Evolutionary conservation across 2,113 vertebrate genomes (phyloP).

Genomic region (Xiphophorus couchianus): DNA sequence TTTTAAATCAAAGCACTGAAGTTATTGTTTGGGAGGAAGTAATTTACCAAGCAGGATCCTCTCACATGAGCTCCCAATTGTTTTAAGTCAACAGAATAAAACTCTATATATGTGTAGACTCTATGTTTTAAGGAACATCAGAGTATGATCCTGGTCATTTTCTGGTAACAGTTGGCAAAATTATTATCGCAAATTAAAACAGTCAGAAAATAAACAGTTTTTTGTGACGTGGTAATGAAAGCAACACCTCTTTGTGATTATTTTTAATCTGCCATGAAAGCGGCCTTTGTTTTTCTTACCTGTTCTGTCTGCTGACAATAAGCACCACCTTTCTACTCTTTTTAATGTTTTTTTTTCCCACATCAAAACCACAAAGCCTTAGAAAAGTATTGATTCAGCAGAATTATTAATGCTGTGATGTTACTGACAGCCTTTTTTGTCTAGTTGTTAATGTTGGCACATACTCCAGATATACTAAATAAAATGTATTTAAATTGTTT

Average conservation of each 20-base stretch:
- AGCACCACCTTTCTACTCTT: neutral
- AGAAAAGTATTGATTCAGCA: slow-evolving; percentile 33
- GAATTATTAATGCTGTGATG: slow-evolving; percentile 27
- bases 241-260: slow-evolving; percentile 5
- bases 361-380: slow-evolving; percentile 21
- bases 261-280: slow-evolving; percentile 14
- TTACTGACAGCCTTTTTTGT: slow-evolving; percentile 43
- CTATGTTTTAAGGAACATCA: neutral
- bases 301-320: slow-evolving; percentile 1
- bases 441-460: slow-evolving; percentile 51
- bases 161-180: too few relatives aligned
- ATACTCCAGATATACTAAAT: slow-evolving; percentile 45
- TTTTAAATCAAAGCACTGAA: slow-evolving; percentile 11
- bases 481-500: slow-evolving; percentile 38
- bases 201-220: too few relatives aligned
- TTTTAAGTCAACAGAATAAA: slow-evolving; percentile 5
- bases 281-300: slow-evolving; percentile 19
- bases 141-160: neutral
- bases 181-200: too few relatives aligned
- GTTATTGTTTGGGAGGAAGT: neutral
- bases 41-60: neutral
- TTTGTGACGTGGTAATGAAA: slow-evolving; percentile 15
- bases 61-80: neutral
- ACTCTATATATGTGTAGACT: neutral
- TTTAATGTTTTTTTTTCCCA: neutral